phyloP scores from a whole-genome alignment of 2,113 vertebrate genomes.

The Plecturocebus donacophilus region DNA sequence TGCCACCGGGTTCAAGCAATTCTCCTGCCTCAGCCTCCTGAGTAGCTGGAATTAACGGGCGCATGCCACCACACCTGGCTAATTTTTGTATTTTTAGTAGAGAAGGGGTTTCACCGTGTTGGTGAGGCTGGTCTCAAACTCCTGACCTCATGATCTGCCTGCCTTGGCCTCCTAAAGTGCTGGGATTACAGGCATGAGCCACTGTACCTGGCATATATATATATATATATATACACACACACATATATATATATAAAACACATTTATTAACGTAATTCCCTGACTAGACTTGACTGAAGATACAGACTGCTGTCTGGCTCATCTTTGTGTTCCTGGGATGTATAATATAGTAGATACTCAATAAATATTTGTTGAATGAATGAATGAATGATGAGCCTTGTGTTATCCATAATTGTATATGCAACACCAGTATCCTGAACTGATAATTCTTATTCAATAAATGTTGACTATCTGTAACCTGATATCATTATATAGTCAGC shows the following conservation, averaged over 20 bases:
- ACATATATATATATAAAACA: too few species aligned
- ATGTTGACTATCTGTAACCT: slow-evolving; percentile 24
- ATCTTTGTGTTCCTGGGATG: slow-evolving; percentile 21
- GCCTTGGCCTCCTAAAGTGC: not conserved
- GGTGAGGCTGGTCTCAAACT: not conserved
- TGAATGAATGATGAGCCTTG: not conserved
- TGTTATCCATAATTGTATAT: slow-evolving; percentile 20
- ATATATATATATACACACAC: too few species aligned
- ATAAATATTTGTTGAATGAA: not conserved
- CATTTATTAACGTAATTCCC: not conserved
- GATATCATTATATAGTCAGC: slow-evolving; percentile 44
- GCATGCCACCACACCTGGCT: not conserved
- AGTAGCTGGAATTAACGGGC: not conserved
- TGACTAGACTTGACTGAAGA: not conserved
- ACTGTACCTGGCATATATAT: not conserved
- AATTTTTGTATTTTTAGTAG: not conserved
- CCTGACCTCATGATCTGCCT: not conserved
- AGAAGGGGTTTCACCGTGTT: not conserved
- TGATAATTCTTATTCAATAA: slow-evolving; percentile 45
- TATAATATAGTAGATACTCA: not conserved
- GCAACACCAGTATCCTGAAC: not conserved
- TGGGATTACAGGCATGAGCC: not conserved
- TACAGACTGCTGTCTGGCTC: not conserved
- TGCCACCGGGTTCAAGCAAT: not conserved
- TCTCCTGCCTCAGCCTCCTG: not conserved